phyloP scores from a whole-genome alignment of 2,888 invertebrate genomes.

The Slavum lentiscoides region DNA sequence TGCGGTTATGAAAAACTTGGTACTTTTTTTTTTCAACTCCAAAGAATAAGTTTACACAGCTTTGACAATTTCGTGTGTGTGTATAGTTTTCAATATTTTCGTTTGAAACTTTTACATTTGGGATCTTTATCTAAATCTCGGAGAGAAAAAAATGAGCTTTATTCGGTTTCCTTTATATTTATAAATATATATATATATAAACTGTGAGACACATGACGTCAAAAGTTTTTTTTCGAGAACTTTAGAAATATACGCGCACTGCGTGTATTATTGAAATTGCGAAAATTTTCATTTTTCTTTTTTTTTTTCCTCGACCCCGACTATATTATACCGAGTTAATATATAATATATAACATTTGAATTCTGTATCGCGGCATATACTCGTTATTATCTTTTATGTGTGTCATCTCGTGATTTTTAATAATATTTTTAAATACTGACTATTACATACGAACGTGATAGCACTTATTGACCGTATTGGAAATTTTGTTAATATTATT shows the following conservation, averaged over 20 bases:
- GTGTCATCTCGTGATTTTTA: too few relatives aligned
- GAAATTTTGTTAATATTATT: too few relatives aligned
- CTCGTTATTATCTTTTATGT: too few relatives aligned
- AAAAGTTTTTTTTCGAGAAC: conserved; percentile 29
- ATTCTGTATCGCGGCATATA: too few relatives aligned
- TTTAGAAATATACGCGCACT: conserved; percentile 15
- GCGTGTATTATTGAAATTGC: neutral
- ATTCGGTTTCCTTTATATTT: conserved; percentile 19
- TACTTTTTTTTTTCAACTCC: conserved; percentile 5
- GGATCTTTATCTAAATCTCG: conserved; percentile 39
- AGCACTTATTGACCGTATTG: too few relatives aligned
- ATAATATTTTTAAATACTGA: too few relatives aligned
- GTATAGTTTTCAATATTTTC: conserved; percentile 40
- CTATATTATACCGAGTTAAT: neutral
- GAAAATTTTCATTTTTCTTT: neutral
- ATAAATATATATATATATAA: conserved; percentile 1
- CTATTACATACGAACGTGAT: too few relatives aligned
- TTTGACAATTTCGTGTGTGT: conserved; percentile 44
- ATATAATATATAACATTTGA: too few relatives aligned
- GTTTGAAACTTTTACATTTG: conserved; percentile 40
- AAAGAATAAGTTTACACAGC: conserved; percentile 43
- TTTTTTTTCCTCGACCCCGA: too few relatives aligned
- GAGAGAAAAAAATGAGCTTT: conserved; percentile 11
- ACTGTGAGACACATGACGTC: conserved; percentile 15
- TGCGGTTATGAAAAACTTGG: conserved; percentile 43